These are phyloP conservation scores for Muntiacus muntjak DNA, from an alignment of 2,113 vertebrate genomes.

Conservation along the genomic window DNA sequence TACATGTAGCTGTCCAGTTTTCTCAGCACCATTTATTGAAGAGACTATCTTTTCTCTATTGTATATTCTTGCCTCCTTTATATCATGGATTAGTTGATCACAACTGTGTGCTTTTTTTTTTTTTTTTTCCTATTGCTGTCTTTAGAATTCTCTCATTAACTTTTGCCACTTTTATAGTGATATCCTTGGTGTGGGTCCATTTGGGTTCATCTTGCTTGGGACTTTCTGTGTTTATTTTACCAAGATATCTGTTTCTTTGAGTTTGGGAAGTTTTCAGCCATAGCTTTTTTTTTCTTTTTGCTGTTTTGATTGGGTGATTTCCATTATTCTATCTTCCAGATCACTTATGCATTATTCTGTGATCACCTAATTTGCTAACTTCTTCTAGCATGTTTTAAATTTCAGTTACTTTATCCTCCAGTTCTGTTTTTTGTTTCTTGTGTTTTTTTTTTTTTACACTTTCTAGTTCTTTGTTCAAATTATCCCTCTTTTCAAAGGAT, in stretches of 20 bases:
- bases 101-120: neutral
- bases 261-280: neutral
- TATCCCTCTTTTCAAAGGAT: neutral
- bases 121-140: neutral
- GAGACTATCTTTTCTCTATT: neutral
- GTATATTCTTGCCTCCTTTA: neutral
- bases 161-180: neutral
- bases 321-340: neutral
- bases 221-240: neutral
- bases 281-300: neutral
- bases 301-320: too few species aligned
- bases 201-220: neutral
- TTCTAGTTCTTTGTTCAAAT: neutral
- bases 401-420: neutral
- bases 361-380: neutral
- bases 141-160: neutral
- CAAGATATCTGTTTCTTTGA: neutral
- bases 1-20: neutral
- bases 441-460: neutral
- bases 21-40: neutral
- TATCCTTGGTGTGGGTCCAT: neutral
- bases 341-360: neutral
- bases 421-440: neutral
- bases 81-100: neutral
- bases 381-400: neutral